Percentiles rank a stretch among this genome's conserved stretches.
Evolutionary conservation across 2,797 vertebrate species (phyloP).

Genomic region (Cynodonichthys magdalenae): DNA sequence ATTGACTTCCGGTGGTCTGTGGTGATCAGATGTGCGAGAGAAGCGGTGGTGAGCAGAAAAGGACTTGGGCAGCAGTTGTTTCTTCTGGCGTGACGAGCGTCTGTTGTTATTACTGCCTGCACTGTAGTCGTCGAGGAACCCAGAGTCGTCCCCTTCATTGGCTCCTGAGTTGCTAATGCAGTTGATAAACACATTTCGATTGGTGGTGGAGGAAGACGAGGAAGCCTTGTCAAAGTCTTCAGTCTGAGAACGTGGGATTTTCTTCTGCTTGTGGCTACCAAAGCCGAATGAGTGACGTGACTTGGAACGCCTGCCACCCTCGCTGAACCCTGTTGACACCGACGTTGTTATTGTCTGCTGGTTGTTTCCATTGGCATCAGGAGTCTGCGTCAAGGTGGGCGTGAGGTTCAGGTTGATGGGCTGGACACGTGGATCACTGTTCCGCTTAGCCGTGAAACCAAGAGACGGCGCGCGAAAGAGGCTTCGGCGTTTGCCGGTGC

Average conservation of each 20-base stretch:
- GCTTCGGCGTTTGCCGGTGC: slow-evolving; percentile 92
- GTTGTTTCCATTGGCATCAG: slow-evolving; percentile 73
- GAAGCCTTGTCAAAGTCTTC: slow-evolving; percentile 91
- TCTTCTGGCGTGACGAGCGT: slow-evolving; percentile 84
- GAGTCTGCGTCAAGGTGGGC: slow-evolving; percentile 60
- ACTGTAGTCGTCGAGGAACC: slow-evolving; percentile 89
- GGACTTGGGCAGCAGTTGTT: slow-evolving; percentile 92
- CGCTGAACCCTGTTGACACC: slow-evolving; percentile 74
- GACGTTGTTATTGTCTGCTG: slow-evolving; percentile 71
- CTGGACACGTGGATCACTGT: slow-evolving; percentile 82
- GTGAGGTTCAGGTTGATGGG: slow-evolving; percentile 75
- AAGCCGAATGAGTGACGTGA: slow-evolving; percentile 90
- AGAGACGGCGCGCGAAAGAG: slow-evolving; percentile 95
- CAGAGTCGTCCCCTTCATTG: slow-evolving; percentile 94
- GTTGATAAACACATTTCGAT: slow-evolving; percentile 95
- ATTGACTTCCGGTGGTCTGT: slow-evolving; percentile 72
- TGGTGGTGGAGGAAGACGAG: slow-evolving; percentile 74
- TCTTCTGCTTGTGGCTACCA: slow-evolving; percentile 89
- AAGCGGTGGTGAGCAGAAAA: slow-evolving; percentile 94
- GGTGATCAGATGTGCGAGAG: slow-evolving; percentile 84
- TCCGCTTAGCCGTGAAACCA: slow-evolving; percentile 89
- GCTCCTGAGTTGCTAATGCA: slow-evolving; percentile 93
- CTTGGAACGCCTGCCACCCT: slow-evolving; percentile 84
- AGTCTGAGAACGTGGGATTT: slow-evolving; percentile 92
- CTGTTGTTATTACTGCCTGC: slow-evolving; percentile 73